Evolutionary conservation across 2,888 invertebrate genomes (phyloP).

Genomic region (Drosophila gaucha): DNA sequence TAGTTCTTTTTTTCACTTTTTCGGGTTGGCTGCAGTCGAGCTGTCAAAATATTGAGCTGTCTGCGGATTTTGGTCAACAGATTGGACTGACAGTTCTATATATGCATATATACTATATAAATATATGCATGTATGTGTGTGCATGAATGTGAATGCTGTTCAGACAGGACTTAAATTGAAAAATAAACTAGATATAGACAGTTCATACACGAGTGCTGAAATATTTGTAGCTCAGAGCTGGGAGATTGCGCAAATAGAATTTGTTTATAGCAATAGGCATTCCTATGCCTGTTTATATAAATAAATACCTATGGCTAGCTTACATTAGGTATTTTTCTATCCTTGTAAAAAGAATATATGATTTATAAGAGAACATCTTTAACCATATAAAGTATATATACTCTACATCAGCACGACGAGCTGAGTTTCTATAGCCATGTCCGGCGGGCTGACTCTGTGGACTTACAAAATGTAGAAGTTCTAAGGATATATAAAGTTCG

Average conservation of each 20-base stretch:
- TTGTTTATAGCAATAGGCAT: background rate
- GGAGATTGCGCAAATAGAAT: background rate
- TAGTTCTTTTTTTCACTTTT: constrained; percentile 14
- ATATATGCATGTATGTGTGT: constrained; percentile 9
- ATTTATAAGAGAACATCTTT: no score
- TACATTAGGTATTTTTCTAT: no score
- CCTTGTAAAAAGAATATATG: no score
- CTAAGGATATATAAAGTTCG: no score
- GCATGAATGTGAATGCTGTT: constrained; percentile 10
- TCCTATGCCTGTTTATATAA: no score
- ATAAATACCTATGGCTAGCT: no score
- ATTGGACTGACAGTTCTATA: constrained; percentile 47
- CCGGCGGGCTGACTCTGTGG: no score
- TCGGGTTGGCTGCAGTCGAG: constrained; percentile 42
- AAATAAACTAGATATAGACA: constrained; percentile 18
- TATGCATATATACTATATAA: constrained; percentile 11
- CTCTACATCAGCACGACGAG: no score
- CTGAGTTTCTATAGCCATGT: no score
- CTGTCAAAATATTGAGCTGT: constrained; percentile 80
- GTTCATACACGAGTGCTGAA: background rate
- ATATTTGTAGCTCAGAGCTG: background rate
- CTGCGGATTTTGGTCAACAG: constrained; percentile 50
- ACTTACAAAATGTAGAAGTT: no score
- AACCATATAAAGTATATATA: no score
- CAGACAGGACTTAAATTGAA: constrained; percentile 51